Percentiles rank a stretch among this genome's conserved stretches.
phyloP scores from a whole-genome alignment of 1,140 invertebrate species.

The Thalassaphorura encarpata region DNA sequence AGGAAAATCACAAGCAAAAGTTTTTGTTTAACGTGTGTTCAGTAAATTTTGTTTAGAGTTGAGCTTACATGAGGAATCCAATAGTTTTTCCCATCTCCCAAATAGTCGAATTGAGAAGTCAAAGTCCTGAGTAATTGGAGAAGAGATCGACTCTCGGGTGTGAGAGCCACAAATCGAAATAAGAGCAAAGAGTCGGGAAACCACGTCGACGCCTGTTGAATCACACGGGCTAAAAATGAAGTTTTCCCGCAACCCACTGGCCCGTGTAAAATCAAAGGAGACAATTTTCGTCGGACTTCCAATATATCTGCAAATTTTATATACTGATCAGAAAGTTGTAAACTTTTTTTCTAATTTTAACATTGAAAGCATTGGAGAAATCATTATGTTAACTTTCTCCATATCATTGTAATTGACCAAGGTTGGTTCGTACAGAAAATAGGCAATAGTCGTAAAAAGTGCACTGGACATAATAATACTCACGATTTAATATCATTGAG shows the following conservation, averaged over 20 bases:
- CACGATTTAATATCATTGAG: slow-evolving; percentile 56
- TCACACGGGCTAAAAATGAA: slow-evolving; percentile 45
- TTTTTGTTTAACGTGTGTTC: no score
- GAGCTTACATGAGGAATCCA: slow-evolving; percentile 49
- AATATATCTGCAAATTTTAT: slow-evolving; percentile 51
- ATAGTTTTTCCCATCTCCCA: slow-evolving; percentile 46
- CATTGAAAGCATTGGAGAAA: no score
- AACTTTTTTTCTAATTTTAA: no score
- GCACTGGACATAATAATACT: slow-evolving; percentile 31
- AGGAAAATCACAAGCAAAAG: no score
- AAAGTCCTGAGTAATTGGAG: slow-evolving; percentile 55
- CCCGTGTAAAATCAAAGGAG: slow-evolving; percentile 66
- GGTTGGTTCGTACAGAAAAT: no score
- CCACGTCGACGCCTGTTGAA: slow-evolving; percentile 54
- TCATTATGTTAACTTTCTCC: no score
- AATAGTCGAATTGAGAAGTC: slow-evolving; percentile 53
- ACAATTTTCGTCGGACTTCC: slow-evolving; percentile 43
- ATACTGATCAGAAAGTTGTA: not conserved
- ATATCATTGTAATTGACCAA: no score
- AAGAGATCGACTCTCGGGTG: slow-evolving; percentile 53
- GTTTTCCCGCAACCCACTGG: slow-evolving; percentile 63
- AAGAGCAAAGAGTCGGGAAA: slow-evolving; percentile 51
- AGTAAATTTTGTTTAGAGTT: slow-evolving; percentile 2
- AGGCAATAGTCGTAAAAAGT: no score
- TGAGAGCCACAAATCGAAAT: slow-evolving; percentile 54